Evolutionary conservation across 1,140 invertebrate species (phyloP).

Genomic region (Sogatella furcifera): DNA sequence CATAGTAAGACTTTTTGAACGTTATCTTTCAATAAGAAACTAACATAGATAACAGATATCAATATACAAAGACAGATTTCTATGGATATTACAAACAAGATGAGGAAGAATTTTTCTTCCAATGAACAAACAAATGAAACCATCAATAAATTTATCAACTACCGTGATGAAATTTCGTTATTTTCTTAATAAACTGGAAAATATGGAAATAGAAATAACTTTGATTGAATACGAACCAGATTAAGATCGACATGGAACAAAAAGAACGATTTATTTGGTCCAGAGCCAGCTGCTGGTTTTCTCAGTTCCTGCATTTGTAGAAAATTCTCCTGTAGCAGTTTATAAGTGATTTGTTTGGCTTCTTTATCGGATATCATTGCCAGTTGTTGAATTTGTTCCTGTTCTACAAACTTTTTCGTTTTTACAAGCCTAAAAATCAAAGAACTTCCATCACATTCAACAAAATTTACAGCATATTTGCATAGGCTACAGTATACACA

Average conservation of each 20-base stretch:
- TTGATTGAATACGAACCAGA: conserved; percentile 23
- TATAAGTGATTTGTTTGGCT: conserved; percentile 72
- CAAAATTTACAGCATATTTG: too few species aligned
- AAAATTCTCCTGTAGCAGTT: conserved; percentile 70
- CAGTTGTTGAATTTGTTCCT: conserved; percentile 76
- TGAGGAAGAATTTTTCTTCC: background rate
- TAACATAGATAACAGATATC: too few species aligned
- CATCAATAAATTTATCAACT: too few species aligned
- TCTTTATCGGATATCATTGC: conserved; percentile 85
- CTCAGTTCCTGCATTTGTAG: conserved; percentile 58
- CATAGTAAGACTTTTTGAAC: too few species aligned
- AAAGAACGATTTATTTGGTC: conserved; percentile 57
- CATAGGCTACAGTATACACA: too few species aligned
- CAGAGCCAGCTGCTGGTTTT: conserved; percentile 41
- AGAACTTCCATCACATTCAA: too few species aligned
- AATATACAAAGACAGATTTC: too few species aligned
- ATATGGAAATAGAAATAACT: background rate
- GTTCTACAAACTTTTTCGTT: conserved; percentile 67
- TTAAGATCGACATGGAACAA: conserved; percentile 59
- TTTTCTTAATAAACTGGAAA: too few species aligned
- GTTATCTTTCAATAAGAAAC: too few species aligned
- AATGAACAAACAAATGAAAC: too few species aligned
- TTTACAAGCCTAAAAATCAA: conserved; percentile 51
- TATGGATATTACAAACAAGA: too few species aligned
- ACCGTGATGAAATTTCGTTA: too few species aligned